phyloP scores from a whole-genome alignment of 2,113 vertebrate genomes.

The Telmatochromis sp. region DNA sequence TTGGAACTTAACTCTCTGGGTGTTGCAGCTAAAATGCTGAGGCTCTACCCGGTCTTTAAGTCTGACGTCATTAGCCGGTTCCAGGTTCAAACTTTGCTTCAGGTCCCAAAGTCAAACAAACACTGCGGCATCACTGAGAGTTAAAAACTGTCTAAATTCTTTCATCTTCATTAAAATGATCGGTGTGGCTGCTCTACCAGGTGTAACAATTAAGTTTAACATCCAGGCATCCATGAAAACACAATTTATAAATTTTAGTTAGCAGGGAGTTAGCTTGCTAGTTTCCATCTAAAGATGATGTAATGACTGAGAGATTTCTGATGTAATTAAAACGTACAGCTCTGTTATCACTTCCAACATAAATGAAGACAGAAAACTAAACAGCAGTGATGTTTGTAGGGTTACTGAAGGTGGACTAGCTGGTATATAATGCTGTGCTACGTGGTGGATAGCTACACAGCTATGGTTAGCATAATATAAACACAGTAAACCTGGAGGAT shows the following conservation, averaged over 20 bases:
- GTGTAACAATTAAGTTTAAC: background rate
- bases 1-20: background rate
- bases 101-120: background rate
- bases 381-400: fast-evolving
- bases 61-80: background rate
- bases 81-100: background rate
- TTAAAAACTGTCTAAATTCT: background rate
- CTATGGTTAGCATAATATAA: background rate
- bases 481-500: background rate
- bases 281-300: background rate
- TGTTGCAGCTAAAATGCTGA: background rate
- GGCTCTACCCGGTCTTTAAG: fast-evolving
- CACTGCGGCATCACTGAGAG: background rate
- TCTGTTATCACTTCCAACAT: fast-evolving
- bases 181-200: fast-evolving
- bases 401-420: background rate
- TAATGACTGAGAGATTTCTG: background rate
- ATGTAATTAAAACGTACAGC: background rate
- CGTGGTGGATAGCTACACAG: background rate
- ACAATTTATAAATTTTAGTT: background rate
- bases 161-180: background rate
- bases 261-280: background rate
- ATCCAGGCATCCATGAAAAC: background rate
- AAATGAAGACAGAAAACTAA: background rate
- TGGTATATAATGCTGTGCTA: background rate